Percentiles rank a stretch among this genome's conserved stretches.
These are phyloP conservation scores for Synanthedon myopaeformis DNA, from an alignment of 2,888 invertebrate species.

Conservation along the genomic window DNA sequence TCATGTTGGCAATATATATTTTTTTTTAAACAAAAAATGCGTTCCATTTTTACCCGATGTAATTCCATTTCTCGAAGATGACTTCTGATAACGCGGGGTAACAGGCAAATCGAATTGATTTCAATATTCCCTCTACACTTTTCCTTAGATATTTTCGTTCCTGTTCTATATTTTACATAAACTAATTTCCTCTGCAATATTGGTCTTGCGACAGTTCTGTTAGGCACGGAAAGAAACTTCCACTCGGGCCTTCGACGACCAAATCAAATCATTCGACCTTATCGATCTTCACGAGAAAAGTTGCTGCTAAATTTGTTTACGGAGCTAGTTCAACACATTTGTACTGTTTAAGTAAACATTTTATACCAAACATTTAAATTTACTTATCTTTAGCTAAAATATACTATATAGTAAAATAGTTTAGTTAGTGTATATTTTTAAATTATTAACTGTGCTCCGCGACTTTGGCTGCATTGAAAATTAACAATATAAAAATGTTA, in stretches of 20 bases:
- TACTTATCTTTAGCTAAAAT: no score
- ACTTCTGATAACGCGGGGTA: constrained; percentile 32
- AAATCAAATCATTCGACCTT: constrained; percentile 68
- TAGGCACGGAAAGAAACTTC: constrained; percentile 60
- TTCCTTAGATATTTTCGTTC: constrained; percentile 59
- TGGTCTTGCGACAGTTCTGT: constrained; percentile 65
- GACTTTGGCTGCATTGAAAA: no score
- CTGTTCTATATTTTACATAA: constrained; percentile 69
- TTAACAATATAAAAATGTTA: no score
- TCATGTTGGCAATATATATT: background rate
- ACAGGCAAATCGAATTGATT: constrained; percentile 52
- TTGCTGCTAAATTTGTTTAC: constrained; percentile 54
- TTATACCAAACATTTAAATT: no score
- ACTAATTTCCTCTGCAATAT: constrained; percentile 70
- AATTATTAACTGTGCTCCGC: no score
- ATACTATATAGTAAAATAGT: no score
- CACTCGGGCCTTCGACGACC: constrained; percentile 50
- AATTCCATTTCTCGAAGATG: constrained; percentile 29
- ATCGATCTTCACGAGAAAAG: constrained; percentile 58
- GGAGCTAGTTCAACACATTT: constrained; percentile 16
- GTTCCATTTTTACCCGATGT: constrained; percentile 7
- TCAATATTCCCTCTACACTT: constrained; percentile 54
- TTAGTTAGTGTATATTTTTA: no score
- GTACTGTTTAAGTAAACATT: no score
- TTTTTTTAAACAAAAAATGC: background rate